Evolutionary conservation across 1,140 invertebrate genomes (phyloP), one percentile per base, ranked within the genome.

Genomic region (Macrotrachela quadricornifera): DNA sequence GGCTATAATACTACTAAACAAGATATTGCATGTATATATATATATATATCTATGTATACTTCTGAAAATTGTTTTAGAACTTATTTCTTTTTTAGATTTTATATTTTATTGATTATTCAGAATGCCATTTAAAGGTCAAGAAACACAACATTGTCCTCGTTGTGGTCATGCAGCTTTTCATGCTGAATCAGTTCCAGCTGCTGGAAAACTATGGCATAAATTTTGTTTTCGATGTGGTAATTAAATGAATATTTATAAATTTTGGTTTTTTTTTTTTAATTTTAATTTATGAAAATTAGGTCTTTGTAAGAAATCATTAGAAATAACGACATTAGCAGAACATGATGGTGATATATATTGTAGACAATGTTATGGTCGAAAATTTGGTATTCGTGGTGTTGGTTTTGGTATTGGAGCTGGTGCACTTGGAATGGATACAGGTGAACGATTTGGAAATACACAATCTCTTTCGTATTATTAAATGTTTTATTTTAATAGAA

Each of bases 371-470:
- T 90, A 94, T 71, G 81, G 80, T 46, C 78, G 82, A 57, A 81
- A 84, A 68, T 94, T 80, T 66, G 90, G 88, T 43, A 85, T 86
- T 16, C 87, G 85, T 67, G 88, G 88, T 50, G 84, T 88, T 58
- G 88, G 91, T 60, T 97, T 95, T 71, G 92, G 91, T 59, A 83
- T 85, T 68, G 92, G 92, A 62, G 91, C 90, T 65, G 91, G 88
- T 55, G 85, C 85, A 66, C 77, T 97, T 59, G 88, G 83, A 71
- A 96, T 87, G 84, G 91, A 70, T 54, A 64, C 61, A n/a, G 64
- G 65, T 15, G 59, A 59, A 30, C 60, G 62, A 44, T 63, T 65
- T 51, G 64, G 64, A 37, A 63, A 63, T 55, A 62, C 58, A 17
- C 60, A 61, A 30, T 30, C 21, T 30, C 21, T 30, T 30, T 30